Conservation (phyloP, 2,113 vertebrate genomes). For the Lucifuga dentata region DNA sequence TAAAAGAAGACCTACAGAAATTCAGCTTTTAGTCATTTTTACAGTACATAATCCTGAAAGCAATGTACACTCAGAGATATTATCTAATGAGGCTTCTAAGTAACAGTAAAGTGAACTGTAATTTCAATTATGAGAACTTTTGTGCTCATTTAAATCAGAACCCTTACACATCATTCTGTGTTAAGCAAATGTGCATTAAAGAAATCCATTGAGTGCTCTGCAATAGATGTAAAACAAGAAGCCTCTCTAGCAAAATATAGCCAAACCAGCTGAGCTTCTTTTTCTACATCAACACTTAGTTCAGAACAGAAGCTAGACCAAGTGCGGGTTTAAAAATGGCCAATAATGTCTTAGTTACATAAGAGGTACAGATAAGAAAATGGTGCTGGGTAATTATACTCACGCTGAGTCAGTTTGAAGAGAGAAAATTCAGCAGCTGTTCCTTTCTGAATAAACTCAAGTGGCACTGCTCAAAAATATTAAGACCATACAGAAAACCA, state of each 20-base stretch:
- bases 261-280: constrained; percentile 45
- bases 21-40: background rate
- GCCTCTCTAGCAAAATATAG: constrained; percentile 53
- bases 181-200: constrained; percentile 43
- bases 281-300: constrained; percentile 36
- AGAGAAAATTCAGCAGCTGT: constrained; percentile 62
- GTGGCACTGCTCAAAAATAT: constrained; percentile 24
- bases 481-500: constrained; percentile 10
- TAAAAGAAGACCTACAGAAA: constrained; percentile 13
- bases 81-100: constrained; percentile 7
- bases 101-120: constrained; percentile 1
- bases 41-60: constrained; percentile 7
- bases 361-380: constrained; percentile 73
- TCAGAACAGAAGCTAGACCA: constrained; percentile 54
- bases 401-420: constrained; percentile 67
- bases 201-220: constrained; percentile 44
- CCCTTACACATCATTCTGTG: constrained; percentile 34
- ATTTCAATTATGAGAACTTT: background rate
- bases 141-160: constrained; percentile 7
- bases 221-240: constrained; percentile 62
- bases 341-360: constrained; percentile 60
- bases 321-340: constrained; percentile 54
- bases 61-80: background rate
- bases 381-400: constrained; percentile 61
- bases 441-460: constrained; percentile 52